Evolutionary conservation across 2,888 invertebrate species (phyloP).

Genomic region (Drosophila aldrichi): DNA sequence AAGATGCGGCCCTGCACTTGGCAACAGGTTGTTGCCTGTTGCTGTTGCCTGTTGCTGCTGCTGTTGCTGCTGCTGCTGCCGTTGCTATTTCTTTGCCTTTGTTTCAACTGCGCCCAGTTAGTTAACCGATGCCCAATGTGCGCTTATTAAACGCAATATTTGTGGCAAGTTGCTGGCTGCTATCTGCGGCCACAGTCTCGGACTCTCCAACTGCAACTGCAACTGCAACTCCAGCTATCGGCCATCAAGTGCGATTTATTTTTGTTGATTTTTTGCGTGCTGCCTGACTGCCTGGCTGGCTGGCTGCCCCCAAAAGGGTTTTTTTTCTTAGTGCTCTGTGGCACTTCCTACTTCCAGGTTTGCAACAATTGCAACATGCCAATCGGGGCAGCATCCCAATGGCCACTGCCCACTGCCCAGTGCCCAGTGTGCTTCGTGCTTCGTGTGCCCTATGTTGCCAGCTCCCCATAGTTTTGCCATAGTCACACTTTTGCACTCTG

Average conservation of each 20-base stretch:
- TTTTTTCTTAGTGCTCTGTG: slow-evolving; percentile 35
- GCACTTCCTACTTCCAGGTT: slow-evolving; percentile 76
- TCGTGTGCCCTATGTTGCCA: slow-evolving; percentile 12
- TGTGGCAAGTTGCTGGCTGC: slow-evolving; percentile 69
- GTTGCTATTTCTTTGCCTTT: slow-evolving; percentile 43
- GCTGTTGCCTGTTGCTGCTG: slow-evolving; percentile 10
- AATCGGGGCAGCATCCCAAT: slow-evolving; percentile 21
- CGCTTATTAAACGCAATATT: slow-evolving; percentile 81
- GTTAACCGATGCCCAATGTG: slow-evolving; percentile 58
- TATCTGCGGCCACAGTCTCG: slow-evolving; percentile 16
- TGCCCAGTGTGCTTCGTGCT: background rate
- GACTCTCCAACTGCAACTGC: slow-evolving; percentile 11
- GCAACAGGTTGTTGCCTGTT: slow-evolving; percentile 61
- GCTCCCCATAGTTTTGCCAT: slow-evolving; percentile 27
- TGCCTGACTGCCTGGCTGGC: slow-evolving; percentile 26
- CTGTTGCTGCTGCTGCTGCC: slow-evolving; percentile 16
- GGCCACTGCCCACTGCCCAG: slow-evolving; percentile 19
- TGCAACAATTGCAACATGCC: slow-evolving; percentile 42
- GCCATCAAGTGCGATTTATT: slow-evolving; percentile 81
- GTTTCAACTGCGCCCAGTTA: slow-evolving; percentile 68
- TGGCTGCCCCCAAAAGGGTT: slow-evolving; percentile 52
- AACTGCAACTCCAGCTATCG: slow-evolving; percentile 37
- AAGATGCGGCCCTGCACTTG: slow-evolving; percentile 62
- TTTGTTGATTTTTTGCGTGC: slow-evolving; percentile 79
- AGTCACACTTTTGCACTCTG: slow-evolving; percentile 72